Conservation (phyloP, 1,140 invertebrate genomes). For the Vollenhovia emeryi region DNA sequence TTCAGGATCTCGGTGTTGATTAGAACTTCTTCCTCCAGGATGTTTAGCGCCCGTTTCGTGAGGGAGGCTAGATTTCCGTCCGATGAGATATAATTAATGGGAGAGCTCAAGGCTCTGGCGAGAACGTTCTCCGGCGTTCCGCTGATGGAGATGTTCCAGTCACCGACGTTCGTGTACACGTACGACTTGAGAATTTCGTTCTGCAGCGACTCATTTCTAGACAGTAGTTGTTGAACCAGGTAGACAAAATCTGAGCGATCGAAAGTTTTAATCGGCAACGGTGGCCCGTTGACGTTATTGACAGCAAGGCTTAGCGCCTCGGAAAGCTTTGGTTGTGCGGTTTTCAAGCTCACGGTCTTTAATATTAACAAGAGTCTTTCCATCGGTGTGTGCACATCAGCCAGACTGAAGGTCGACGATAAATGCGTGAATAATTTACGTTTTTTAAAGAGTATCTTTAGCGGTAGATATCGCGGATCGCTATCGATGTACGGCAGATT, state of each 20-base stretch:
- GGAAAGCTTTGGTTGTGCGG: background rate
- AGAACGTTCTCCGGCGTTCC: constrained; percentile 48
- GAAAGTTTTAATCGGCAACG: constrained; percentile 42
- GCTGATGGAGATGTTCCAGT: constrained; percentile 51
- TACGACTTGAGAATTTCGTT: background rate
- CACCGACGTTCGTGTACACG: constrained; percentile 11
- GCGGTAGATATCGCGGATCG: constrained; percentile 50
- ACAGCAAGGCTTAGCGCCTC: constrained; percentile 41
- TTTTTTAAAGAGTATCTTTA: constrained; percentile 55
- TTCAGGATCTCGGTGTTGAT: constrained; percentile 25
- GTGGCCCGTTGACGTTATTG: constrained; percentile 25
- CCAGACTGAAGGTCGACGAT: constrained; percentile 31
- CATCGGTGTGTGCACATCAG: background rate
- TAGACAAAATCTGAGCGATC: constrained; percentile 49
- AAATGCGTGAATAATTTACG: constrained; percentile 30
- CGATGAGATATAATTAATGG: background rate
- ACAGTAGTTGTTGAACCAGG: constrained; percentile 23
- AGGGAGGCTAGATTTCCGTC: background rate
- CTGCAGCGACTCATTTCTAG: background rate
- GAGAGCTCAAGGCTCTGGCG: constrained; percentile 40
- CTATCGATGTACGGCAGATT: constrained; percentile 37
- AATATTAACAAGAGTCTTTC: constrained; percentile 35
- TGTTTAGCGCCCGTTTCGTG: background rate
- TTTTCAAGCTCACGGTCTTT: constrained; percentile 6
- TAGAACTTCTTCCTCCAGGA: background rate